Base-by-base conservation (phyloP, 1,140 invertebrate species). In the Tyrophagus putrescentiae region DNA sequence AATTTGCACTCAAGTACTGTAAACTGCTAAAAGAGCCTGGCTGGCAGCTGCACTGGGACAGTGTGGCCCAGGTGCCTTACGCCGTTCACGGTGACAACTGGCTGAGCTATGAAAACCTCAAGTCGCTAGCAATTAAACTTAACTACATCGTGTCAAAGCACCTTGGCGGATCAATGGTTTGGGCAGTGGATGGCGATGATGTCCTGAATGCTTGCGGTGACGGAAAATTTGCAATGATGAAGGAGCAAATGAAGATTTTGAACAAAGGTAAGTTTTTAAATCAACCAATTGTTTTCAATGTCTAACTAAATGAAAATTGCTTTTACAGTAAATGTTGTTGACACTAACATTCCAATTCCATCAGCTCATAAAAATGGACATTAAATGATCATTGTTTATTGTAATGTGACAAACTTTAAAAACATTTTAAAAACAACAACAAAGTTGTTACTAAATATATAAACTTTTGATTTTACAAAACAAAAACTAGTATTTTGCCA, bases 51-150 rank as follows among this genome's bases (percentile, higher is more conserved):
- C 25, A 28, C 41, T 18, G 44, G 23, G 50, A 53, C 21, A 62
- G 73, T 6, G 68, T 77, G 39, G 75, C 78, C 57, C 69, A 75
- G 57, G 76, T 78, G 0, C 82, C 82, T 0, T 86, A 84, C 64
- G 76, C 81, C 6, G 77, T 78, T 45, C 75, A 72, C 27, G 76
- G 70, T 0, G 72, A 73, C 5, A 79, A 84, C 65, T 90, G 85
- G 85, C 73, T 87, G 31, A 81, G 82, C 11, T 88, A 80, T 64
- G 86, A 90, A 60, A 76, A 86, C 82, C 78, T 79, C 72, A 66
- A 1, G 70, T 27, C 18, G 34, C 13, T 53, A 1, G n/a, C 25
- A n/a, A 60, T 60, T 13, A 54, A 70, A 65, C 62, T 63, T 18
- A 57, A 68, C 16, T 72, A 72, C 62, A 64, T 71, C 1, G 64